These are phyloP conservation scores for Onychorhynchus coronatus DNA, from an alignment of 2,113 vertebrate species.

Conservation along the genomic window DNA sequence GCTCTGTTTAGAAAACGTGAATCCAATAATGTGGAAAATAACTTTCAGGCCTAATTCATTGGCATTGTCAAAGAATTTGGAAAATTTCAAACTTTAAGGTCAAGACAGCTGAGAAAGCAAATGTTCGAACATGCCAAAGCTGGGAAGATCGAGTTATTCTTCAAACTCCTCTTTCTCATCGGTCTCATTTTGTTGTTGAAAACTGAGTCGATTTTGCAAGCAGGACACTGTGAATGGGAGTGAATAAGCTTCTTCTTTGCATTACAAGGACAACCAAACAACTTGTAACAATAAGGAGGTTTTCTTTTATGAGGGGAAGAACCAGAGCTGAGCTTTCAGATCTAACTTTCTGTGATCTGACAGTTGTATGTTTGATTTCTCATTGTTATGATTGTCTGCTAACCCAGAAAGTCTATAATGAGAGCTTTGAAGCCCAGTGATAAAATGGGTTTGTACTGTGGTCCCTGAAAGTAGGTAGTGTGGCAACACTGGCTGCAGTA, in stretches of 20 bases:
- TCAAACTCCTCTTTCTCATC: neutral
- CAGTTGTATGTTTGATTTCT: neutral
- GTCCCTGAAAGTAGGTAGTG: neutral
- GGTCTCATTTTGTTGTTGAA: neutral
- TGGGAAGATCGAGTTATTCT: neutral
- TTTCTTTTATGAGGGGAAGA: neutral
- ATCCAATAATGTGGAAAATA: neutral
- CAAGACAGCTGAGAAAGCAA: neutral
- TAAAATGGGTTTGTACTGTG: neutral
- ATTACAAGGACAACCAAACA: neutral
- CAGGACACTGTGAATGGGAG: neutral
- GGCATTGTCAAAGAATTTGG: neutral
- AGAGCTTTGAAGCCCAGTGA: neutral
- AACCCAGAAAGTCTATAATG: neutral
- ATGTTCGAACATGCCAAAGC: neutral
- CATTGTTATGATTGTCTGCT: neutral
- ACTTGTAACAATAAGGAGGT: neutral
- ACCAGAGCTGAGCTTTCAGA: neutral
- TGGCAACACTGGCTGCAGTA: neutral
- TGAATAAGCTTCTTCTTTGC: neutral
- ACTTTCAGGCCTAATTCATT: neutral
- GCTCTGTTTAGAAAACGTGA: neutral
- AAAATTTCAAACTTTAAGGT: neutral
- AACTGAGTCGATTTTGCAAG: neutral
- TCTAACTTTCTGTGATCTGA: neutral